These are phyloP conservation scores for Adelosebastes latens DNA, from an alignment of 2,797 vertebrate species.

Conservation along the genomic window DNA sequence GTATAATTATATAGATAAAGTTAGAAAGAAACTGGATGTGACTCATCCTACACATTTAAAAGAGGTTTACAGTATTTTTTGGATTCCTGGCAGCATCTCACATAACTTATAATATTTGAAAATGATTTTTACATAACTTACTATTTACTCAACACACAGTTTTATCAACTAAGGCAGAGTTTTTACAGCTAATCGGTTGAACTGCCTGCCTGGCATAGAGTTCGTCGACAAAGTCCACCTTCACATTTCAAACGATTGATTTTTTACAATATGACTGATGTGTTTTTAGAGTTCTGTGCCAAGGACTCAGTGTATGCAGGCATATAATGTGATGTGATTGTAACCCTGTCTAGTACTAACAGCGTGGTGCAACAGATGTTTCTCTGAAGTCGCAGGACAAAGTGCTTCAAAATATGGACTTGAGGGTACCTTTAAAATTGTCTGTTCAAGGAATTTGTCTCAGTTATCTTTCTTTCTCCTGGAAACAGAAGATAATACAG, in stretches of 20 bases:
- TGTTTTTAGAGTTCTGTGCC: not conserved
- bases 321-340: not conserved
- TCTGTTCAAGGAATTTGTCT: not conserved
- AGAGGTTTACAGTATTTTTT: not conserved
- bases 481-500: not conserved
- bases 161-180: not conserved
- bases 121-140: not conserved
- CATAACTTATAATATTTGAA: not conserved
- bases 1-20: not conserved
- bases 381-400: not conserved
- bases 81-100: not conserved
- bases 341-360: not conserved
- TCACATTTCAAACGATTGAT: not conserved
- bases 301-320: not conserved
- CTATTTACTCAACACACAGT: not conserved
- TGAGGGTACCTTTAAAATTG: not conserved
- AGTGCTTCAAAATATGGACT: not conserved
- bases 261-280: not conserved
- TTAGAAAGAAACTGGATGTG: not conserved
- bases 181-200: slow-evolving; percentile 3
- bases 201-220: not conserved
- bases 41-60: not conserved
- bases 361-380: not conserved
- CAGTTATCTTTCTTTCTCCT: not conserved
- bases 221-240: not conserved